Evolutionary conservation across 2,888 invertebrate species (phyloP).

Genomic region (Diabrotica balteata): DNA sequence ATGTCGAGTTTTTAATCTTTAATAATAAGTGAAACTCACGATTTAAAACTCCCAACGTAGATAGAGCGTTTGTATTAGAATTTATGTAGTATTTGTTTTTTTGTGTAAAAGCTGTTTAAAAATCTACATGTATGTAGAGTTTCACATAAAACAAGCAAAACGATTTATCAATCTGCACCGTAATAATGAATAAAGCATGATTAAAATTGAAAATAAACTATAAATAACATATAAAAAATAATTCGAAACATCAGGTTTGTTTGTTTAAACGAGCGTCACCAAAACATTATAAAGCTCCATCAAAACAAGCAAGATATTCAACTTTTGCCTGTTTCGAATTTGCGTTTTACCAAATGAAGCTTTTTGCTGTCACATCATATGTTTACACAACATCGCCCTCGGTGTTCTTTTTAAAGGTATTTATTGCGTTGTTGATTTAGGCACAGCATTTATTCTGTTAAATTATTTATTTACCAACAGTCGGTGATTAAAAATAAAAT

Average conservation of each 20-base stretch:
- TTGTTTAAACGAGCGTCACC: background rate
- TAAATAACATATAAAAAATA: background rate
- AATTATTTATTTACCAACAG: background rate
- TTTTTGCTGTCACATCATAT: slow-evolving; percentile 7
- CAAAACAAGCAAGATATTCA: slow-evolving; percentile 5
- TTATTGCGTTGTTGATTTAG: background rate
- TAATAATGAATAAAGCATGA: background rate
- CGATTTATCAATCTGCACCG: background rate
- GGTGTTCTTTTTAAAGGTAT: slow-evolving; percentile 3
- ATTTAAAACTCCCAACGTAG: too few relatives aligned
- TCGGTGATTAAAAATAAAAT: too few relatives aligned
- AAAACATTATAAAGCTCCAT: background rate
- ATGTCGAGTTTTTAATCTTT: too few relatives aligned
- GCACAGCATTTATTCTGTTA: slow-evolving; percentile 1
- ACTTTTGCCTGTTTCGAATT: slow-evolving; percentile 3
- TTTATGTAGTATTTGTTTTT: too few relatives aligned
- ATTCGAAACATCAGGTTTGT: background rate
- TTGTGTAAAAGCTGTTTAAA: background rate
- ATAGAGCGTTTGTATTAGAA: too few relatives aligned
- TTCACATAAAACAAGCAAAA: background rate
- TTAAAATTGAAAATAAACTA: background rate
- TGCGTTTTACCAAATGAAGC: background rate
- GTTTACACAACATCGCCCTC: slow-evolving; percentile 6
- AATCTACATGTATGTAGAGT: background rate
- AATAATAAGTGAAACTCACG: too few relatives aligned